phyloP scores from a whole-genome alignment of 2,888 invertebrate genomes.

The Bellardia bayeri region DNA sequence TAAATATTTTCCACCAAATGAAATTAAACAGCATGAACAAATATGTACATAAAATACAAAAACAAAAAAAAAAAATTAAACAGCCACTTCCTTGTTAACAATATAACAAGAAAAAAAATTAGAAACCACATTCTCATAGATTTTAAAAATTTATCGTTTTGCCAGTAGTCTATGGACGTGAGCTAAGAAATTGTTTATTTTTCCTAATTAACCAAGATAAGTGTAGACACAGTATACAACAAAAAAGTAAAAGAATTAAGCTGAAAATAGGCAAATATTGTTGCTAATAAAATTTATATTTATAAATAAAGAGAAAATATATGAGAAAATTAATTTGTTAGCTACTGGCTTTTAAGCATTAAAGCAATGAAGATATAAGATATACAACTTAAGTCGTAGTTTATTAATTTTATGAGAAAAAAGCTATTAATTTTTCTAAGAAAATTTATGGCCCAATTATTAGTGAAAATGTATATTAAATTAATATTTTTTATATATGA shows the following conservation, averaged over 20 bases:
- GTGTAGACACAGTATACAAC: conserved; percentile 24
- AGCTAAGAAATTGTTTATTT: conserved; percentile 54
- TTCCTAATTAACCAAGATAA: conserved; percentile 62
- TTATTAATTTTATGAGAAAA: not conserved
- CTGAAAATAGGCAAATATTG: conserved; percentile 41
- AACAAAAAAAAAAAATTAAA: conserved; percentile 23
- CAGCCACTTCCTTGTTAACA: conserved; percentile 61
- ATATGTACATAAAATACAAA: conserved; percentile 48
- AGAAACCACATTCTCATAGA: conserved; percentile 61
- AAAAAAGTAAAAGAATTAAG: conserved; percentile 28
- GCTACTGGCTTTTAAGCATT: conserved; percentile 41
- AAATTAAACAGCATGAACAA: conserved; percentile 65
- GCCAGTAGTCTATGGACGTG: conserved; percentile 37
- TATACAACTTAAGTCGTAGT: not conserved
- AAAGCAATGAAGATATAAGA: conserved; percentile 11
- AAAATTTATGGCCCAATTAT: not conserved
- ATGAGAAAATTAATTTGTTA: conserved; percentile 45
- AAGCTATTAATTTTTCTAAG: not conserved
- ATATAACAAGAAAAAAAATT: conserved; percentile 29
- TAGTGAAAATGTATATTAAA: no score
- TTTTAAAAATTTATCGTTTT: conserved; percentile 62
- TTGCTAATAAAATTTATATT: conserved; percentile 25
- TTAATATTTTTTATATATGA: not conserved
- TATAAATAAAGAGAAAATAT: conserved; percentile 19
- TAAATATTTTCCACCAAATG: conserved; percentile 27